A percentile compares a stretch with the other conserved stretches of the same genome.
These are phyloP conservation scores for Aphodius granarius DNA, from an alignment of 2,888 invertebrate species.

Conservation along the genomic window DNA sequence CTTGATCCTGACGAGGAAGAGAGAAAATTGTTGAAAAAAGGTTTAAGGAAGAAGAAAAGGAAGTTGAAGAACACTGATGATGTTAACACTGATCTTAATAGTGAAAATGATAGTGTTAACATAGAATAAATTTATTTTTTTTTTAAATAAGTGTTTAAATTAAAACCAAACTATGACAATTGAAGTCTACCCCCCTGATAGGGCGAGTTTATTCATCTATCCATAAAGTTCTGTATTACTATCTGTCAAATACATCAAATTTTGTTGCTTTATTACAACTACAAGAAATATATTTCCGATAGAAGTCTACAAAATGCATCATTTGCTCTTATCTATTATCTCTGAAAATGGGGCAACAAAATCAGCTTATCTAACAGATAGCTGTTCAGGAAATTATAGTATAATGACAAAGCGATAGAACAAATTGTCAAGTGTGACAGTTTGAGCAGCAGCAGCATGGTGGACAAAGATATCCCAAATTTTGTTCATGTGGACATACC, in stretches of 20 bases:
- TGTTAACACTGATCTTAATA: slow-evolving; percentile 17
- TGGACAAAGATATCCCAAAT: not conserved
- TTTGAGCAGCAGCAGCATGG: not conserved
- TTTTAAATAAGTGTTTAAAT: not conserved
- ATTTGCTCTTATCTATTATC: no score
- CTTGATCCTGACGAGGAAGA: slow-evolving; percentile 80
- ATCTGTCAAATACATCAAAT: not conserved
- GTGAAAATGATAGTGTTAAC: not conserved
- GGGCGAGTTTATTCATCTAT: no score
- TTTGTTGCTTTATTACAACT: no score
- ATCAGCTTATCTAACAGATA: no score
- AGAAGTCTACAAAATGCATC: no score
- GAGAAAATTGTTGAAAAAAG: slow-evolving; percentile 53
- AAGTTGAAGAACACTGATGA: slow-evolving; percentile 36
- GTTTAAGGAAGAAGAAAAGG: slow-evolving; percentile 43
- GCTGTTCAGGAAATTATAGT: no score
- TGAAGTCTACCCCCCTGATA: no score
- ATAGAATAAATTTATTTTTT: slow-evolving; percentile 15
- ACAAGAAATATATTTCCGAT: no score
- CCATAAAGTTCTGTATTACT: not conserved
- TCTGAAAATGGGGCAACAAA: no score
- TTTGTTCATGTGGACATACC: not conserved
- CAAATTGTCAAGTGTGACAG: not conserved
- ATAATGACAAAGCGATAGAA: not conserved
- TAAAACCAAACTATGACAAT: not conserved